Evolutionary conservation across 1,140 invertebrate species (phyloP), one percentile per base, ranked within the genome.

Genomic region (Anadara kagoshimensis): DNA sequence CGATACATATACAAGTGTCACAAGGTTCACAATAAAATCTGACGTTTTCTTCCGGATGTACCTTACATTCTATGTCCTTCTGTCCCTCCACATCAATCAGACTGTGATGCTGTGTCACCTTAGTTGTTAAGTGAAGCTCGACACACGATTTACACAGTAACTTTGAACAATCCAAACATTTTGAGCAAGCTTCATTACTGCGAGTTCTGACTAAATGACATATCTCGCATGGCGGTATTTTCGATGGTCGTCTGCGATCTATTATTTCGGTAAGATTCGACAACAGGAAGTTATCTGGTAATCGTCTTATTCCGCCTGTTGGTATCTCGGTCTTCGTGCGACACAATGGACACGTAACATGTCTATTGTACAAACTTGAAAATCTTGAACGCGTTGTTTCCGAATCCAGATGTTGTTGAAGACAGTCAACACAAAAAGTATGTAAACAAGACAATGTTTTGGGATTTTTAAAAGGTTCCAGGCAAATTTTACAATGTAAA

Each of bases 371-470:
- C 51, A 83, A 62, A 5, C 79, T 36, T 18, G 68, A 66, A 69
- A 78, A 86, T 24, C 86, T 65, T 16, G 82, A 83, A 8, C 79
- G 68, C 20, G 75, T 78, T 18, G 57, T 63, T 66, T 87, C 86
- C 10, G 85, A 73, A 44, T 87, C 86, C 51, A 81, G 78, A 66
- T 89, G 88, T 66, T 86, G 78, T 66, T 89, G 85, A 47, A 90
- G 62, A 85, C 96, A 98, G 58, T 93, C 91, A 89, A 96, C 94
- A 90, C 96, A 98, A 90, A 97, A 98, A 7, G 95, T 95, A 91
- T 98, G 96, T 80, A 98, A 92, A 89, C 97, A 98, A 75, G 93
- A 93, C 75, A 98, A 91, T 51, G 97, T 93, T 78, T 96, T 93
- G 54, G 96, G 96, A 29, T 86, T 81, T 63, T 84, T 87, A 75